A percentile compares a stretch with the other conserved stretches of the same genome.
Conservation (phyloP, 92 coral and sea anemone species). For the Zoanthus sociatus region DNA sequence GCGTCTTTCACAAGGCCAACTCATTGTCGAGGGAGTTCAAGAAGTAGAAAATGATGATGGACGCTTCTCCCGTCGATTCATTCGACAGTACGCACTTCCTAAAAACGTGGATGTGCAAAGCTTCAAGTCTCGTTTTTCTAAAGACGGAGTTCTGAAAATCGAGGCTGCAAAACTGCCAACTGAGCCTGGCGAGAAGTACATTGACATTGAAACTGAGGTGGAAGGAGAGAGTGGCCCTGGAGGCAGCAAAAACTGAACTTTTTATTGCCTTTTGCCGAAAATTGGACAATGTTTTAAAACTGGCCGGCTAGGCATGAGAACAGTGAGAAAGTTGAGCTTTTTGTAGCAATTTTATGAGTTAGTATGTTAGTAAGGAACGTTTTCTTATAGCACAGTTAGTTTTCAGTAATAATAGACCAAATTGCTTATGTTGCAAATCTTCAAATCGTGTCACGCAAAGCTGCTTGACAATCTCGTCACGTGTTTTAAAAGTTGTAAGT, state of each 20-base stretch:
- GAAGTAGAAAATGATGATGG: slow-evolving; percentile 64
- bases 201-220: slow-evolving; percentile 72
- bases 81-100: slow-evolving; percentile 68
- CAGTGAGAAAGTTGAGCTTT: background rate
- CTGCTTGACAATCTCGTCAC: slow-evolving; percentile 6
- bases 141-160: slow-evolving; percentile 75
- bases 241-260: background rate
- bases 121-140: slow-evolving; percentile 67
- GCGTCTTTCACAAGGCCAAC: slow-evolving; percentile 68
- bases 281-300: background rate
- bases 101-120: slow-evolving; percentile 61
- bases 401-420: background rate
- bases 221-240: background rate
- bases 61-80: slow-evolving; percentile 67
- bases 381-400: background rate
- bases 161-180: slow-evolving; percentile 71
- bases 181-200: slow-evolving; percentile 67
- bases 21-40: slow-evolving; percentile 76
- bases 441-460: background rate
- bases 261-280: background rate
- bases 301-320: background rate
- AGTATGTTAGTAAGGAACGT: background rate
- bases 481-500: background rate
- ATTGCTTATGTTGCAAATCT: background rate
- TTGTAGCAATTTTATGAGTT: background rate